A percentile compares a stretch with the other conserved stretches of the same genome.
Conservation (phyloP, 2,888 invertebrate genomes). For the Bombylius major region DNA sequence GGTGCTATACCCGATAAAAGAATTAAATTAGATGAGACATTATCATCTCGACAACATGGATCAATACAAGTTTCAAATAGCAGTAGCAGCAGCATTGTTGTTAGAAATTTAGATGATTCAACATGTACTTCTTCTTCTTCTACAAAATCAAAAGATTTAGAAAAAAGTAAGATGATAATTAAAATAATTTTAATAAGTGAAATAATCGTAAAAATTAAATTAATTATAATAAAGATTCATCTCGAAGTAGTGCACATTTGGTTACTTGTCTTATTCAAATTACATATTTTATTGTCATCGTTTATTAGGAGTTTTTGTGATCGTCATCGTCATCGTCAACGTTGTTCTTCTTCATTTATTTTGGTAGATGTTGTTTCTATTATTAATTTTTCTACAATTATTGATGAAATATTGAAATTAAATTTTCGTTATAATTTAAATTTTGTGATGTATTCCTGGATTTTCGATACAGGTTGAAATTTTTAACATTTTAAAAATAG, state of each 20-base stretch:
- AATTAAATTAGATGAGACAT: constrained; percentile 1
- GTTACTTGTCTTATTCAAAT: constrained; percentile 2
- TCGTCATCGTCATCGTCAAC: too few relatives aligned
- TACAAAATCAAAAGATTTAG: constrained; percentile 6
- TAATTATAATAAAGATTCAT: constrained; percentile 9
- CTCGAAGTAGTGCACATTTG: constrained; percentile 16
- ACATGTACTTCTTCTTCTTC: background rate
- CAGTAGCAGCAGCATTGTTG: background rate
- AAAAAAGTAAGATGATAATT: constrained; percentile 13
- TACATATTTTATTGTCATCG: too few relatives aligned
- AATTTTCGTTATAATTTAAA: too few relatives aligned
- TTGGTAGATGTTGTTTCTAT: too few relatives aligned
- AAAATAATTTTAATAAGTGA: background rate
- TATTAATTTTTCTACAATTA: too few relatives aligned
- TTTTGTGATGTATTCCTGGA: too few relatives aligned
- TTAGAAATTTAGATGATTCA: background rate
- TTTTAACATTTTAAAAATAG: too few relatives aligned
- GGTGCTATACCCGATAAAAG: constrained; percentile 6
- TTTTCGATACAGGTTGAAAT: too few relatives aligned
- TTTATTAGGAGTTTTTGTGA: too few relatives aligned
- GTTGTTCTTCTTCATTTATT: too few relatives aligned
- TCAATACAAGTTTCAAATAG: too few relatives aligned
- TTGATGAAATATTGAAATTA: too few relatives aligned
- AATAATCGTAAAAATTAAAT: background rate
- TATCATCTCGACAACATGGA: background rate